These are phyloP conservation scores for Glossophaga mutica DNA, from an alignment of 2,797 vertebrate genomes.

Conservation along the genomic window DNA sequence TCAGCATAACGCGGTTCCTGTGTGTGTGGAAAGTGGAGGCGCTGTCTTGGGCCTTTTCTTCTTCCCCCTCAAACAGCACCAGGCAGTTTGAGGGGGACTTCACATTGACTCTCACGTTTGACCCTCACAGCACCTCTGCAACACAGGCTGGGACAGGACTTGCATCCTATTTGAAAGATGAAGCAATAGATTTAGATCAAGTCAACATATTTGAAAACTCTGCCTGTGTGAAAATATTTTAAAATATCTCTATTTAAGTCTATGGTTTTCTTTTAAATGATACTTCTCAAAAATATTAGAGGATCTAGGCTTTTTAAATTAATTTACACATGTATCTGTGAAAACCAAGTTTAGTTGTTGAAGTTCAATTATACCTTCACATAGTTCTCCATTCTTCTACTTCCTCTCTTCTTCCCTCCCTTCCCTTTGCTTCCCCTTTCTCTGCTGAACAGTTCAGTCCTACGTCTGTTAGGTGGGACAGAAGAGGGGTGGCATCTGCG, in stretches of 20 bases:
- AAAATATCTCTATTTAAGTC: not conserved
- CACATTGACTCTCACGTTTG: not conserved
- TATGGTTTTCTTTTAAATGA: not conserved
- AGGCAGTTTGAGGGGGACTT: not conserved
- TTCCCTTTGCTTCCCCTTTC: not conserved
- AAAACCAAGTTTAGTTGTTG: not conserved
- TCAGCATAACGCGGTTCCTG: not conserved
- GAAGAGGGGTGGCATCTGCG: not conserved
- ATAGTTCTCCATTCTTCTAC: not conserved
- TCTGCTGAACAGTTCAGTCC: not conserved
- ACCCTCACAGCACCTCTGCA: not conserved
- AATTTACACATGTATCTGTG: not conserved
- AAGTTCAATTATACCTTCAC: not conserved
- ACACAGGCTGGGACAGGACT: not conserved
- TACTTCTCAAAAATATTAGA: not conserved
- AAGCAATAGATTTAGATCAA: not conserved
- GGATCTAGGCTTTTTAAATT: not conserved
- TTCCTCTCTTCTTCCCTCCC: not conserved
- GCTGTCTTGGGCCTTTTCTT: not conserved
- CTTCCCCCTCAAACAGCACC: not conserved
- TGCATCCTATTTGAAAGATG: not conserved
- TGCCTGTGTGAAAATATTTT: not conserved
- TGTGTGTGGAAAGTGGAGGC: not conserved
- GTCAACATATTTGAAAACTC: not conserved
- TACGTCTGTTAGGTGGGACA: not conserved